phyloP scores from a whole-genome alignment of 2,113 vertebrate genomes.

The Hydrolagus affinis region DNA sequence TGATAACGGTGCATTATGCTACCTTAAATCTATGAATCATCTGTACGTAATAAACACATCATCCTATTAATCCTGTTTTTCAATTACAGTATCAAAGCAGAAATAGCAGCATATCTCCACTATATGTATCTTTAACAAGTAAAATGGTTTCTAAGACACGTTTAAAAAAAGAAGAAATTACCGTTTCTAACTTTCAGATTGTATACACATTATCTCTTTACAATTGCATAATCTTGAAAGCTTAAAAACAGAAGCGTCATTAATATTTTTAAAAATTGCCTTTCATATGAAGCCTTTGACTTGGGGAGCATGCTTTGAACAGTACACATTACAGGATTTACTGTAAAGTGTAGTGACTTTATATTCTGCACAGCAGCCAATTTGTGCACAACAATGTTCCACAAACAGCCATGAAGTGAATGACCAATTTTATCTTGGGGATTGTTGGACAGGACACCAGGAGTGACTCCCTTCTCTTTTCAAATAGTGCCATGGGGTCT shows the following conservation, averaged over 20 bases:
- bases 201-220: not conserved
- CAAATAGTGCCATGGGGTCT: too few relatives aligned
- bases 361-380: too few relatives aligned
- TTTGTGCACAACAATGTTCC: too few relatives aligned
- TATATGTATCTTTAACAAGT: not conserved
- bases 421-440: too few relatives aligned
- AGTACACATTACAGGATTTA: too few relatives aligned
- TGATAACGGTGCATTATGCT: not conserved
- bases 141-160: not conserved
- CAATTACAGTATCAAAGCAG: constrained; percentile 37
- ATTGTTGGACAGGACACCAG: too few relatives aligned
- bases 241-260: not conserved
- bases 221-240: not conserved
- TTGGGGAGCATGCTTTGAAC: too few relatives aligned
- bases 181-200: not conserved
- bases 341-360: too few relatives aligned
- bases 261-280: too few relatives aligned
- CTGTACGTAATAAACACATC: not conserved
- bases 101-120: constrained; percentile 15
- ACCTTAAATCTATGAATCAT: not conserved
- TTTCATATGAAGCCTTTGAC: too few relatives aligned
- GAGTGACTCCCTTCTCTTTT: too few relatives aligned
- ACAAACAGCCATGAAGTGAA: too few relatives aligned
- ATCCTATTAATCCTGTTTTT: not conserved
- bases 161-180: not conserved